A percentile compares a stretch with the other conserved stretches of the same genome.
phyloP scores from a whole-genome alignment of 1,140 invertebrate species.

The Drosophila sp. region DNA sequence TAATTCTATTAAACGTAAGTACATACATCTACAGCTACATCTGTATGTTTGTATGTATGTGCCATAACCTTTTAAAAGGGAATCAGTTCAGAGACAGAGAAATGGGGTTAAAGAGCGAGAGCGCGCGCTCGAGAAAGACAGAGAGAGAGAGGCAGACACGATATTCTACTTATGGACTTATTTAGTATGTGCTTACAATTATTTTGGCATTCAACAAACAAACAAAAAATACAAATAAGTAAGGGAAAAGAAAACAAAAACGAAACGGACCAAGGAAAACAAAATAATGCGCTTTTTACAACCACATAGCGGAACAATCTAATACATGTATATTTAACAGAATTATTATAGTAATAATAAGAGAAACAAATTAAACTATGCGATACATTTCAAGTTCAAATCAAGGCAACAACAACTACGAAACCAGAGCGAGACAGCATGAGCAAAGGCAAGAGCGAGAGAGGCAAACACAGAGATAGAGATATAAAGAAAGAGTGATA shows the following conservation, averaged over 20 bases:
- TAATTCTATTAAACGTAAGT: slow-evolving; percentile 26
- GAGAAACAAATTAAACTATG: slow-evolving; percentile 17
- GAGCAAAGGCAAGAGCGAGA: background rate
- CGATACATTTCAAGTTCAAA: slow-evolving; percentile 7
- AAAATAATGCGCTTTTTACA: slow-evolving; percentile 6
- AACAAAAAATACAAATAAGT: background rate
- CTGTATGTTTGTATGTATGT: slow-evolving; percentile 9
- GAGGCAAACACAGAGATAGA: slow-evolving; percentile 16
- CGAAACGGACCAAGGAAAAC: background rate
- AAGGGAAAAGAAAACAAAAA: background rate
- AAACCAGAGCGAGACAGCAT: slow-evolving; percentile 16
- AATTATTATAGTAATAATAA: slow-evolving; percentile 25
- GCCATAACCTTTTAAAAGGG: slow-evolving; percentile 22
- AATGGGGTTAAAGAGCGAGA: background rate
- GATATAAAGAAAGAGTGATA: slow-evolving; percentile 14
- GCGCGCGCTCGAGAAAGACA: background rate
- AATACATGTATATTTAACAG: slow-evolving; percentile 25
- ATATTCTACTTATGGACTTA: background rate
- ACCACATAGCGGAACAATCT: slow-evolving; percentile 31
- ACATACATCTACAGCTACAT: slow-evolving; percentile 10
- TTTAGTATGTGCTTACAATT: background rate
- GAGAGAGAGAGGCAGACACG: slow-evolving; percentile 11
- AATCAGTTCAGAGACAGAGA: slow-evolving; percentile 18
- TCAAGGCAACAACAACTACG: slow-evolving; percentile 28
- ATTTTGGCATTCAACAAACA: background rate